Base-by-base conservation (phyloP, 2,113 vertebrate species). In the Pandion haliaetus region DNA sequence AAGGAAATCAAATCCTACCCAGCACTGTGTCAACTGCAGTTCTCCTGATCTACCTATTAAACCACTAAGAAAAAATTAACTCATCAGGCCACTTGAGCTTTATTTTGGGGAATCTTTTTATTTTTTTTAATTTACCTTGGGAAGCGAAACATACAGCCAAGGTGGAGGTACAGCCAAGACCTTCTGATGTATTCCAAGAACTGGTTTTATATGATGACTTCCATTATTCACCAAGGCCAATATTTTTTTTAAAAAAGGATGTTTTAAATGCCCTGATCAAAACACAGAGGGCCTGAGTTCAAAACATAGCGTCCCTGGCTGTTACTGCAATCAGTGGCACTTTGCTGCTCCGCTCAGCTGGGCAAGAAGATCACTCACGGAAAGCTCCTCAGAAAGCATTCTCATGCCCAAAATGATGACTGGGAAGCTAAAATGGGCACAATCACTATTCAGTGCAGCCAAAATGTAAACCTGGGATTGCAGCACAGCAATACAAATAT, bases 301-400 rank as follows among this genome's bases (percentile, higher is more conserved):
- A 52, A 57, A 79, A 49, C 42, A 28, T 1, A 8, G 29, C 25
- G 42, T 79, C 61, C 42, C 29, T 1, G 5, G 8, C 55, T 74
- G 18, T 32, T 57, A 2, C 0, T 49, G 21, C 25, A 54, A 13
- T 31, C 31, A 8, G 47, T 7, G 32, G 18, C 38, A 20, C 31
- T 55, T 78, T 8, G 31, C 20, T 36, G 15, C 14, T 85, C 47
- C 0, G 1, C 36, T 66, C 49, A 76, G 15, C 25, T 34, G 9
- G 36, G 21, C 1, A 2, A 80, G 28, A 29, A 72, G n/a, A 42
- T 23, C 17, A 4, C 19, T 34, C 42, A 26, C 0, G 1, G 34
- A 58, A 8, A 45, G 25, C 13, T 73, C 20, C 55, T 65, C 44
- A 31, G 17, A 38, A 78, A 65, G 19, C 15, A 31, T 62, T 71